Conservation (phyloP, 2,888 invertebrate genomes). For the Lordiphosa fenestrarum region DNA sequence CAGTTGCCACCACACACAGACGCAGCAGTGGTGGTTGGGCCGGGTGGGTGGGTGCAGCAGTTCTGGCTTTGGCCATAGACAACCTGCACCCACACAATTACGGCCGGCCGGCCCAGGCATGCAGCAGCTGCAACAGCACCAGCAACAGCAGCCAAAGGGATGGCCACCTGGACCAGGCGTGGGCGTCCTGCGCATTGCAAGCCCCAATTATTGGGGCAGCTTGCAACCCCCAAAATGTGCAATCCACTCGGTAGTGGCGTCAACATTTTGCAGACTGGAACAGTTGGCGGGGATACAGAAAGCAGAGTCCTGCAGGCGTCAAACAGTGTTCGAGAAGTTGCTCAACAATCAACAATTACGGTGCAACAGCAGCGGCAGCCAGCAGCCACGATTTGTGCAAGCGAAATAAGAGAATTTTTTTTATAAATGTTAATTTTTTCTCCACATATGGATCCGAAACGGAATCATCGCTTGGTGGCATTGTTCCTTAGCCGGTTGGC, state of each 20-base stretch:
- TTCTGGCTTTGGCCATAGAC: neutral
- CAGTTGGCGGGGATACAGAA: slow-evolving; percentile 31
- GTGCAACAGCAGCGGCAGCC: slow-evolving; percentile 1
- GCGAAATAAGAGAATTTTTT: too few relatives aligned
- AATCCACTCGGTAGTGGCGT: slow-evolving; percentile 4
- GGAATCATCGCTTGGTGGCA: too few relatives aligned
- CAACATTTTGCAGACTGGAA: slow-evolving; percentile 57
- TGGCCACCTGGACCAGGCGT: slow-evolving; percentile 4
- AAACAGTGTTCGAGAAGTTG: slow-evolving; percentile 35
- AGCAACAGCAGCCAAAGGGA: slow-evolving; percentile 1
- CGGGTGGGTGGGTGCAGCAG: slow-evolving; percentile 12
- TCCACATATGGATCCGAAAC: too few relatives aligned
- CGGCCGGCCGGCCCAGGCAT: slow-evolving; percentile 37
- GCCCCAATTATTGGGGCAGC: neutral
- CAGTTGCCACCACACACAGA: slow-evolving; percentile 21
- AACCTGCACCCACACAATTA: slow-evolving; percentile 1
- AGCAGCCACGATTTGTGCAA: too few relatives aligned
- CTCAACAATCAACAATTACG: slow-evolving; percentile 23
- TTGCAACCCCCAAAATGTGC: slow-evolving; percentile 31
- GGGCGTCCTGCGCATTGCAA: slow-evolving; percentile 47
- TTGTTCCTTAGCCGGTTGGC: too few relatives aligned
- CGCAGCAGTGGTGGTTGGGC: slow-evolving; percentile 11
- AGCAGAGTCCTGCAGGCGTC: slow-evolving; percentile 20
- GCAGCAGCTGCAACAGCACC: slow-evolving; percentile 6
- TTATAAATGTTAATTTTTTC: too few relatives aligned